A percentile compares a stretch with the other conserved stretches of the same genome.
Evolutionary conservation across 2,888 invertebrate genomes (phyloP).

Genomic region (Zygogramma bicolorata): DNA sequence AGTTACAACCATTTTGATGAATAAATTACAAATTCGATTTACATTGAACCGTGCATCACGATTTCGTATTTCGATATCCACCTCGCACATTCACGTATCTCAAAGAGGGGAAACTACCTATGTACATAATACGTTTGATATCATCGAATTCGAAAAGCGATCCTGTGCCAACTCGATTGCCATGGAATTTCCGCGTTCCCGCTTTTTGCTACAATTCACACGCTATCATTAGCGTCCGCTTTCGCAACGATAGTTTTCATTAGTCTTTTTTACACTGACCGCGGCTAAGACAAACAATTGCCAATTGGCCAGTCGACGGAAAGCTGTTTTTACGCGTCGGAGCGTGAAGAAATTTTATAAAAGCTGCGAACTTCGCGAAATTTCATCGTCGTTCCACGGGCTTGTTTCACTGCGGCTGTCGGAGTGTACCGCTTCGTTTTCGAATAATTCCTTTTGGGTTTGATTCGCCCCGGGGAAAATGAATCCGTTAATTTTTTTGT

Average conservation of each 20-base stretch:
- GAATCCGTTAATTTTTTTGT: too few species aligned
- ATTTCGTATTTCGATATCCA: conserved; percentile 2
- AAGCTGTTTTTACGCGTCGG: background rate
- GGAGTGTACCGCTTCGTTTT: background rate
- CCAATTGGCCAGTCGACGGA: conserved; percentile 12
- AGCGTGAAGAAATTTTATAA: conserved; percentile 2
- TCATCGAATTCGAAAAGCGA: conserved; percentile 11
- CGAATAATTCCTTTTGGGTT: too few species aligned
- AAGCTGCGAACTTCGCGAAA: background rate
- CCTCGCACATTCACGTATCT: background rate
- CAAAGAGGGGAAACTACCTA: background rate
- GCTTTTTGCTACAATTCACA: conserved; percentile 17
- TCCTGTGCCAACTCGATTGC: conserved; percentile 13
- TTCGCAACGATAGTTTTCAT: conserved; percentile 18
- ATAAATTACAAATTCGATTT: too few species aligned
- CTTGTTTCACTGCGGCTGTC: background rate
- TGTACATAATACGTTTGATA: conserved; percentile 10
- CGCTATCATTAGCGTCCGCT: conserved; percentile 14
- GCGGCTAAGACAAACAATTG: conserved; percentile 16
- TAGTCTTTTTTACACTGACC: conserved; percentile 15
- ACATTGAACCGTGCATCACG: background rate
- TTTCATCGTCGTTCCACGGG: background rate
- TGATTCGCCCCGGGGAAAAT: too few species aligned
- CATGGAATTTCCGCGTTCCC: conserved; percentile 9
- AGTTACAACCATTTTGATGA: too few species aligned